Evolutionary conservation across 2,888 invertebrate species (phyloP).

Genomic region (Abscondita cerata): DNA sequence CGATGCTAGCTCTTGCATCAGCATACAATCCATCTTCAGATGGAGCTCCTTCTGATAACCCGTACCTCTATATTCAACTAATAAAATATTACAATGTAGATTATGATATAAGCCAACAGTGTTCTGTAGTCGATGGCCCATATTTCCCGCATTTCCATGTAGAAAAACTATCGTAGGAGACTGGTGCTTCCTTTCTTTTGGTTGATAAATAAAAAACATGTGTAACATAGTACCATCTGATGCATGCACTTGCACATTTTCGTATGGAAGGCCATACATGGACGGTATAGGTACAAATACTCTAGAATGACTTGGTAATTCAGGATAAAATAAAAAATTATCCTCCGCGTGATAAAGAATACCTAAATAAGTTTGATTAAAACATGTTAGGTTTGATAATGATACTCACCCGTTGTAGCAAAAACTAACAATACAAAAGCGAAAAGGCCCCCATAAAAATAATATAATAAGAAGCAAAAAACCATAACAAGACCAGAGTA

Average conservation of each 20-base stretch:
- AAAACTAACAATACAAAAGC: constrained; percentile 74
- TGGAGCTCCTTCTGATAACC: constrained; percentile 87
- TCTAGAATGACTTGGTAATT: constrained; percentile 87
- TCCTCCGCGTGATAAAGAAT: constrained; percentile 88
- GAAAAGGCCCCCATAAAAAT: constrained; percentile 80
- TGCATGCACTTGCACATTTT: constrained; percentile 79
- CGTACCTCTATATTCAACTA: constrained; percentile 98
- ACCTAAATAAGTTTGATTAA: constrained; percentile 61
- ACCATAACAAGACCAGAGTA: constrained; percentile 77
- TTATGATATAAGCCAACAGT: constrained; percentile 85
- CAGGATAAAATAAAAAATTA: constrained; percentile 86
- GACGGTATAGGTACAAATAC: constrained; percentile 88
- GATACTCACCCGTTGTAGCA: constrained; percentile 71
- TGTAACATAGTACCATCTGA: constrained; percentile 80
- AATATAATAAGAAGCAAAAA: constrained; percentile 79
- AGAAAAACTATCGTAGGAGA: constrained; percentile 88
- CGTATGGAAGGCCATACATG: constrained; percentile 84
- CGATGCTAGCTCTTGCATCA: constrained; percentile 88
- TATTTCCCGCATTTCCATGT: constrained; percentile 97
- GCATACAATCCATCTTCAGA: constrained; percentile 85
- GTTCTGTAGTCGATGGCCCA: constrained; percentile 91
- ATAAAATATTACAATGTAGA: constrained; percentile 83
- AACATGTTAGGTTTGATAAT: constrained; percentile 7
- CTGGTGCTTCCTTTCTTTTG: constrained; percentile 69
- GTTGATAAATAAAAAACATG: constrained; percentile 82